Conservation (phyloP, 2,888 invertebrate species). For the Cosmopolites sordidus region DNA sequence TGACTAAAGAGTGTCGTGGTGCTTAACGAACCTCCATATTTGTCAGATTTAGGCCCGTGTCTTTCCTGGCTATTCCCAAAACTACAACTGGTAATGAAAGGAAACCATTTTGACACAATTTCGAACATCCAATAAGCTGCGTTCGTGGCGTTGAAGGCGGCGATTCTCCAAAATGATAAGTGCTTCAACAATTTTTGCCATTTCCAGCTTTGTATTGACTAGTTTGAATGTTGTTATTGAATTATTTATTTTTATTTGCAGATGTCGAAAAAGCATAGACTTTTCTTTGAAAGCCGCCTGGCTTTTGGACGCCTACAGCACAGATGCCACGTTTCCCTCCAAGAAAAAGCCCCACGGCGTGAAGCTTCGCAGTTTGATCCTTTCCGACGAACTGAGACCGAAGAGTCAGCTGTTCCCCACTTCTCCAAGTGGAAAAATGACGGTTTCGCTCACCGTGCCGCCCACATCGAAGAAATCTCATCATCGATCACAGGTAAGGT, state of each 20-base stretch:
- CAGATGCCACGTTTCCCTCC: constrained; percentile 63
- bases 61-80: too few relatives aligned
- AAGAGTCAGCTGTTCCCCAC: constrained; percentile 19
- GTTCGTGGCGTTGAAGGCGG: too few relatives aligned
- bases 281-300: constrained; percentile 95
- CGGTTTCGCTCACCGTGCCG: constrained; percentile 39
- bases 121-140: too few relatives aligned
- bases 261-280: constrained; percentile 90
- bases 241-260: constrained; percentile 45
- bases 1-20: too few relatives aligned
- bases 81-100: too few relatives aligned
- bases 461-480: constrained; percentile 64
- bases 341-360: constrained; percentile 72
- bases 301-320: constrained; percentile 91
- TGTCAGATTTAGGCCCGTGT: too few relatives aligned
- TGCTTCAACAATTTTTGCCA: too few relatives aligned
- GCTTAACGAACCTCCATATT: too few relatives aligned
- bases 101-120: too few relatives aligned
- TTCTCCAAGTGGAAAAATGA: constrained; percentile 10
- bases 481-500: constrained; percentile 39
- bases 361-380: constrained; percentile 68
- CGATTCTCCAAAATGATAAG: too few relatives aligned
- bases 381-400: constrained; percentile 60
- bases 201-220: too few relatives aligned
- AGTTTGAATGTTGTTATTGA: too few relatives aligned